phyloP scores from a whole-genome alignment of 2,797 vertebrate genomes.

The Pangasius djambal region DNA sequence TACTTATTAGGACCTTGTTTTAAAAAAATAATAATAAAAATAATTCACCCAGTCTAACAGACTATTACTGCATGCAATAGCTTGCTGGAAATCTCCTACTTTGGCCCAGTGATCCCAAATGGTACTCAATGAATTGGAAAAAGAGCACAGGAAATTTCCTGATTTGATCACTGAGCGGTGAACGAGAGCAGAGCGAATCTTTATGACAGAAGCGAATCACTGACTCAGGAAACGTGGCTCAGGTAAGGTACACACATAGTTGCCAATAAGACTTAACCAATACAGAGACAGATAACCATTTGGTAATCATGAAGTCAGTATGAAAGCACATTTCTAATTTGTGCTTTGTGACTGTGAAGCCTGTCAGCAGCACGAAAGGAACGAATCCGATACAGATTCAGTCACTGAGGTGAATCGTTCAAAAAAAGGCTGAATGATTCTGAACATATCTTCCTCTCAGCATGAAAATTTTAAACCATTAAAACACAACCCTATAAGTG shows the following conservation, averaged over 20 bases:
- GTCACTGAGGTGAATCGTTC: not conserved
- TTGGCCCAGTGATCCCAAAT: not conserved
- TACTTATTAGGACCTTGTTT: not conserved
- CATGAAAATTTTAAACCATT: not conserved
- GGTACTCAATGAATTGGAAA: not conserved
- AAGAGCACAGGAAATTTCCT: not conserved
- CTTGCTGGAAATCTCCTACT: not conserved
- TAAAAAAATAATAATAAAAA: too few relatives aligned
- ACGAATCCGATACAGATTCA: not conserved
- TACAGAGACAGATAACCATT: not conserved
- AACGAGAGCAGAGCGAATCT: not conserved
- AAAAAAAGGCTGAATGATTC: not conserved
- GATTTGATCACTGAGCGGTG: not conserved
- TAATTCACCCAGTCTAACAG: too few relatives aligned
- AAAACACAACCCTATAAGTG: not conserved
- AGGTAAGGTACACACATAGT: not conserved
- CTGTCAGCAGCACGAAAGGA: not conserved
- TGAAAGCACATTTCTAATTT: not conserved
- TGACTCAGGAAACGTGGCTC: not conserved
- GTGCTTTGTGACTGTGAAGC: not conserved
- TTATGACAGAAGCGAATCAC: not conserved
- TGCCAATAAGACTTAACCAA: not conserved
- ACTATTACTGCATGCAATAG: not conserved
- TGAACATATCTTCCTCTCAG: not conserved
- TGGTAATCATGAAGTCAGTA: not conserved